These are phyloP conservation scores for Manis crassicaudata DNA, from an alignment of 2,797 vertebrate species.

Conservation along the genomic window DNA sequence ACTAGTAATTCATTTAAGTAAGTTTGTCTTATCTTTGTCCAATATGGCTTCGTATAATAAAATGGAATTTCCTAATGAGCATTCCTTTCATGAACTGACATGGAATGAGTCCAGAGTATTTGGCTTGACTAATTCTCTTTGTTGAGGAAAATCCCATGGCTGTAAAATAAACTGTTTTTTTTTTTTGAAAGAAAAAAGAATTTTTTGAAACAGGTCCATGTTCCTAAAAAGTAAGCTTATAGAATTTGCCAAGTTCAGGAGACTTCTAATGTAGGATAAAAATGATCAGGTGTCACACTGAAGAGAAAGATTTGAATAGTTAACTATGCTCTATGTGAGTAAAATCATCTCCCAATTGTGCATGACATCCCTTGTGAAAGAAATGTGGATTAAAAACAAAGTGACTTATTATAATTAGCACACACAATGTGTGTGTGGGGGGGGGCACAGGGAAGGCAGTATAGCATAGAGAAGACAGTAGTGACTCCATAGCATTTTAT, in stretches of 20 bases:
- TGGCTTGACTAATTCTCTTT: constrained; percentile 53
- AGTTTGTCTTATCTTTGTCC: constrained; percentile 73
- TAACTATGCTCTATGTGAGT: neutral
- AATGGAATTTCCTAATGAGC: constrained; percentile 65
- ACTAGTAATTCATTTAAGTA: constrained; percentile 67
- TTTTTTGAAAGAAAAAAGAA: neutral
- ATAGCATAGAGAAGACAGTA: too few relatives aligned
- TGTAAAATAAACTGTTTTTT: neutral
- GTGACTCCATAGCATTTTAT: too few relatives aligned
- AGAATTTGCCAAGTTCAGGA: constrained; percentile 31
- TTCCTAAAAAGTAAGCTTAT: constrained; percentile 51
- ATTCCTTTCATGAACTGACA: constrained; percentile 60
- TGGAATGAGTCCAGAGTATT: constrained; percentile 21
- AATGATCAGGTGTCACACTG: neutral
- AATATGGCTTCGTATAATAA: constrained; percentile 61
- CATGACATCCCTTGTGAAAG: neutral
- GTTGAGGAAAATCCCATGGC: constrained; percentile 36
- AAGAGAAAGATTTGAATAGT: neutral
- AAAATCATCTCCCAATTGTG: constrained; percentile 8
- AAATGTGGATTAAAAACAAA: constrained; percentile 7
- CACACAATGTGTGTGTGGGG: too few relatives aligned
- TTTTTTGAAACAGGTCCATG: neutral
- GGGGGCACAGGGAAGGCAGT: too few relatives aligned
- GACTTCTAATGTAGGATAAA: constrained; percentile 1
- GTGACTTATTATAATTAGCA: too few relatives aligned